phyloP scores from a whole-genome alignment of 2,797 vertebrate species.

The Halcyon leucocephala region DNA sequence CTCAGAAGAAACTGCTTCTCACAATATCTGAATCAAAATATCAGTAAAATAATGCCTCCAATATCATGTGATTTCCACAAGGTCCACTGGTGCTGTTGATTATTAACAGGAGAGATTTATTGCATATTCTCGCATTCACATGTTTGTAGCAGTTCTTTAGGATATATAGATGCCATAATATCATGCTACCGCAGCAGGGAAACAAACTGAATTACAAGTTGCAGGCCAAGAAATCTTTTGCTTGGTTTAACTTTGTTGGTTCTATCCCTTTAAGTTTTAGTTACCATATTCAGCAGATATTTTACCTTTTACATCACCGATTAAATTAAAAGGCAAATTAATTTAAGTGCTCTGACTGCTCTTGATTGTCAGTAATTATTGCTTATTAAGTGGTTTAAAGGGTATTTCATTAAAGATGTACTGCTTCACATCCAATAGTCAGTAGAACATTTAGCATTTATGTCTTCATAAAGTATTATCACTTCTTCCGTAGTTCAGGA shows the following conservation, averaged over 20 bases:
- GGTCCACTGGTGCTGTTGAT: background rate
- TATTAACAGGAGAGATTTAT: background rate
- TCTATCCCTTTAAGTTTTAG: background rate
- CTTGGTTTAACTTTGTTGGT: background rate
- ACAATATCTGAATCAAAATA: background rate
- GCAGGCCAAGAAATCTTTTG: background rate
- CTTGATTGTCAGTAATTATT: conserved; percentile 8
- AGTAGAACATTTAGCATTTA: background rate
- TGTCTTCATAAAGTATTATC: background rate
- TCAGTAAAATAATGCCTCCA: background rate
- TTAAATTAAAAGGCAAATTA: conserved; percentile 35
- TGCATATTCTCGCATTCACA: background rate
- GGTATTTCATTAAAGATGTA: background rate
- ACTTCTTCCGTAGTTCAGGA: background rate
- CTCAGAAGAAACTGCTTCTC: background rate
- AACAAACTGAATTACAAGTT: background rate
- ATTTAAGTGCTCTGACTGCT: background rate
- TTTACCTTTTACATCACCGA: conserved; percentile 9
- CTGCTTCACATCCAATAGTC: conserved; percentile 9
- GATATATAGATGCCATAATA: background rate
- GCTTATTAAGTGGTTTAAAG: conserved; percentile 22
- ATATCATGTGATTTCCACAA: background rate
- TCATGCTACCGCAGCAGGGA: background rate
- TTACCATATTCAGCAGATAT: background rate
- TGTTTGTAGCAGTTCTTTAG: background rate